Conservation (phyloP, 2,797 vertebrate genomes). For the Sorex maritimensis region DNA sequence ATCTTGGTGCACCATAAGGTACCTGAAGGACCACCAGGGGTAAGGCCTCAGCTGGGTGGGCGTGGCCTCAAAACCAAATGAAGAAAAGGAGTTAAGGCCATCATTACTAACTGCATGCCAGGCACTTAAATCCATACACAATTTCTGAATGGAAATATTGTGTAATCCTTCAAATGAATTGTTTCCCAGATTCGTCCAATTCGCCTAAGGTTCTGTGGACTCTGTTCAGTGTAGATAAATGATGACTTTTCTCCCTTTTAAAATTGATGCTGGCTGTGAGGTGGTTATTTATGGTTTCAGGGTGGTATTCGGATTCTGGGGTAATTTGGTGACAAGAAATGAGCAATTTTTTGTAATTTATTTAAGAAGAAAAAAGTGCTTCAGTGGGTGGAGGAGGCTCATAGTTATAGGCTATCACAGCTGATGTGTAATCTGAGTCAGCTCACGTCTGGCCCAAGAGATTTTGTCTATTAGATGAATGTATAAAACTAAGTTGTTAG, state of each 20-base stretch:
- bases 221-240: constrained; percentile 10
- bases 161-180: constrained; percentile 8
- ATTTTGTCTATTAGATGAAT: constrained; percentile 60
- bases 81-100: too few species aligned
- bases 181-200: not conserved
- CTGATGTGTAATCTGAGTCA: not conserved
- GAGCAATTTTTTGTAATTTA: constrained; percentile 20
- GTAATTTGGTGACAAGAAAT: constrained; percentile 53
- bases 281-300: constrained; percentile 59
- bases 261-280: not conserved
- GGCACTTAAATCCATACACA: not conserved
- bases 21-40: too few species aligned
- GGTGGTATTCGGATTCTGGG: constrained; percentile 41
- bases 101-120: constrained; percentile 11
- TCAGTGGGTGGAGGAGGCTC: not conserved
- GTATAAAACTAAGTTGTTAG: constrained; percentile 21
- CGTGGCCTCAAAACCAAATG: too few species aligned
- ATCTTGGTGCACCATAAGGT: too few species aligned
- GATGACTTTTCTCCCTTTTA: constrained; percentile 29
- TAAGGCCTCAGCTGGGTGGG: too few species aligned
- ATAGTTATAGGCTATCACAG: constrained; percentile 8
- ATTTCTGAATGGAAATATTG: constrained; percentile 54
- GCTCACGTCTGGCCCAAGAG: constrained; percentile 45
- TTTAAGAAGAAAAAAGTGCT: constrained; percentile 48
- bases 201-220: constrained; percentile 18